Evolutionary conservation across 2,888 invertebrate species (phyloP), one percentile per base, ranked within the genome.

Genomic region (Stenodera caucasica): DNA sequence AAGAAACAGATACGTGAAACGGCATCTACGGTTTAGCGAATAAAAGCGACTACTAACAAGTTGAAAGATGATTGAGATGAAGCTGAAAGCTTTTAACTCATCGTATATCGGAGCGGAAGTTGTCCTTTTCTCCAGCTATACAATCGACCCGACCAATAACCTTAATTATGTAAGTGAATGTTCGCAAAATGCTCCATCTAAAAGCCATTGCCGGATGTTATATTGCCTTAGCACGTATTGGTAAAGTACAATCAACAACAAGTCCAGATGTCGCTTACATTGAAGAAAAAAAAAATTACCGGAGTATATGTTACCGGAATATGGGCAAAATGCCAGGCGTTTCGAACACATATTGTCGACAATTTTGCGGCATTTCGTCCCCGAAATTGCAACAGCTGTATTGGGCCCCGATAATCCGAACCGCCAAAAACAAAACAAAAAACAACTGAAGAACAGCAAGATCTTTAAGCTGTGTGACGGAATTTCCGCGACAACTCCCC

Each of bases 91-190:
- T 71, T 71, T 70, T 67, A 69, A 64, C 66, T 65, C 63, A 64
- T 67, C 2, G 3, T 11, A 21, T 21, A 40, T 11, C 11, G 11
- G 18, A 2, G 11, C 64, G 64, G 61, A 66, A 68, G 66, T 66
- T 69, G 65, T 62, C 61, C 40, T 18, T 40, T 40, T 35, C 35
- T 35, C 35, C 35, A 35, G n/a, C 15, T 14, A 37, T 18, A 11
- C 40, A 40, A 8, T n/a, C n/a, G 64, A 65, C 68, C 66, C 67
- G 66, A 70, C 69, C 70, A 68, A 71, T 71, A 71, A 72, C 68
- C 67, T 69, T 71, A 71, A 71, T 72, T 72, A 71, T 32, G 68
- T 71, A 71, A 71, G 70, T 69, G 71, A 67, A 64, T 56, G 68
- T 71, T 70, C 65, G 65, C 49, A 40, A 54, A 70, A 69, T 64